Percentiles rank a stretch among this genome's conserved stretches.
These are phyloP conservation scores for Hydropsyche betteni DNA, from an alignment of 2,888 invertebrate species.

Conservation along the genomic window DNA sequence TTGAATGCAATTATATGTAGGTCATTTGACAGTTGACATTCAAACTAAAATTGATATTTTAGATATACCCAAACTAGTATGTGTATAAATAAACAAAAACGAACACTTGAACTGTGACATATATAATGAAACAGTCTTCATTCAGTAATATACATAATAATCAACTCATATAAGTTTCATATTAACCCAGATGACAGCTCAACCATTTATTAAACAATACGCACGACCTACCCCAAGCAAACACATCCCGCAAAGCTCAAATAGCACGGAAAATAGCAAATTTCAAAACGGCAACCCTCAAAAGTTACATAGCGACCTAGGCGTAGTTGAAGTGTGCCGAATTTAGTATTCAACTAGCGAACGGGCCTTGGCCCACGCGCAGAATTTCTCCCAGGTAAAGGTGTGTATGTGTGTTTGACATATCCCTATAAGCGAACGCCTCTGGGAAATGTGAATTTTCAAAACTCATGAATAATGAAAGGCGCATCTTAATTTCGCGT, in stretches of 20 bases:
- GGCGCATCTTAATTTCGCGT: conserved; percentile 26
- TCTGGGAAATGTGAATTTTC: conserved; percentile 31
- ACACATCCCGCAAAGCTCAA: neutral
- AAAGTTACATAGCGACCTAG: neutral
- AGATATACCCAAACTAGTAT: too few relatives aligned
- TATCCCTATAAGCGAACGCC: conserved; percentile 7
- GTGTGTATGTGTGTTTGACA: too few relatives aligned
- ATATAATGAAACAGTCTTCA: too few relatives aligned
- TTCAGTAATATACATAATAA: too few relatives aligned
- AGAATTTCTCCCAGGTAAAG: neutral
- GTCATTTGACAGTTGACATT: too few relatives aligned
- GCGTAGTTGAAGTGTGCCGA: neutral
- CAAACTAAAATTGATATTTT: too few relatives aligned
- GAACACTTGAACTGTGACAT: too few relatives aligned
- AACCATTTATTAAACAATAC: neutral
- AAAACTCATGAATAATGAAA: conserved; percentile 32
- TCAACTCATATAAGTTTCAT: too few relatives aligned
- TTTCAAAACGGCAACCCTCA: neutral
- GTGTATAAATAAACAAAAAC: too few relatives aligned
- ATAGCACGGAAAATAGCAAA: neutral
- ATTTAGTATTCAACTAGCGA: conserved; percentile 16
- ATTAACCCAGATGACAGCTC: too few relatives aligned
- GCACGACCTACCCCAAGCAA: neutral
- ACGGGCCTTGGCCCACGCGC: neutral
- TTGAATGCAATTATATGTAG: too few relatives aligned